Conservation (phyloP, 2,888 invertebrate species). For the Drosophila atripex region DNA sequence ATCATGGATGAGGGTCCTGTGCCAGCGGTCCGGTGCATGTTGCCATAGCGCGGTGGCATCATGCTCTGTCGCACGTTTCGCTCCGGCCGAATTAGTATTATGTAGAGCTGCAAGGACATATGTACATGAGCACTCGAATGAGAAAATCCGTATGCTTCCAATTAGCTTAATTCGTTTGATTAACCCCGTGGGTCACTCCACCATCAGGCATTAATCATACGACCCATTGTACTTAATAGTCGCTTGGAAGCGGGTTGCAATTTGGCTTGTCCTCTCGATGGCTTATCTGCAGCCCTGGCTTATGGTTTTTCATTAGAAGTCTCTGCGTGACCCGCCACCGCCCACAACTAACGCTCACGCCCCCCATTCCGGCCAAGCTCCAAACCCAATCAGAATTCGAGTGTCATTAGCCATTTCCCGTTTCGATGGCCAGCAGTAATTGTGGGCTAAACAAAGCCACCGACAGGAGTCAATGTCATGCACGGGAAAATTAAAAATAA, state of each 20-base stretch:
- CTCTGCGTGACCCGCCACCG: slow-evolving; percentile 28
- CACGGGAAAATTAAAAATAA: neutral
- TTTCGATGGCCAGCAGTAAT: slow-evolving; percentile 46
- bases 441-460: slow-evolving; percentile 52
- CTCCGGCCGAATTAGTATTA: slow-evolving; percentile 94
- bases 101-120: slow-evolving; percentile 88
- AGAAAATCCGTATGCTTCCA: slow-evolving; percentile 28
- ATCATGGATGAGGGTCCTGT: slow-evolving; percentile 88
- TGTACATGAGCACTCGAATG: neutral
- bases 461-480: slow-evolving; percentile 37
- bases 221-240: slow-evolving; percentile 39
- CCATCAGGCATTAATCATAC: slow-evolving; percentile 60
- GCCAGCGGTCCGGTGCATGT: slow-evolving; percentile 87
- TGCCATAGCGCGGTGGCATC: slow-evolving; percentile 89
- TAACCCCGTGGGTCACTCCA: neutral
- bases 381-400: slow-evolving; percentile 15
- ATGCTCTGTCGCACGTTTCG: slow-evolving; percentile 94
- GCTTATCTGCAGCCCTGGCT: slow-evolving; percentile 6
- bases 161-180: slow-evolving; percentile 30
- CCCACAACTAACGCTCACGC: slow-evolving; percentile 13
- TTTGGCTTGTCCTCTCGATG: slow-evolving; percentile 8
- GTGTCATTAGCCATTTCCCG: slow-evolving; percentile 56
- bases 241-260: slow-evolving; percentile 9
- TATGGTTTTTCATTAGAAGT: slow-evolving; percentile 17
- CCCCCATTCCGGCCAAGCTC: slow-evolving; percentile 5